Evolutionary conservation across 2,113 vertebrate species (phyloP).

Genomic region (Syngnathus floridae): DNA sequence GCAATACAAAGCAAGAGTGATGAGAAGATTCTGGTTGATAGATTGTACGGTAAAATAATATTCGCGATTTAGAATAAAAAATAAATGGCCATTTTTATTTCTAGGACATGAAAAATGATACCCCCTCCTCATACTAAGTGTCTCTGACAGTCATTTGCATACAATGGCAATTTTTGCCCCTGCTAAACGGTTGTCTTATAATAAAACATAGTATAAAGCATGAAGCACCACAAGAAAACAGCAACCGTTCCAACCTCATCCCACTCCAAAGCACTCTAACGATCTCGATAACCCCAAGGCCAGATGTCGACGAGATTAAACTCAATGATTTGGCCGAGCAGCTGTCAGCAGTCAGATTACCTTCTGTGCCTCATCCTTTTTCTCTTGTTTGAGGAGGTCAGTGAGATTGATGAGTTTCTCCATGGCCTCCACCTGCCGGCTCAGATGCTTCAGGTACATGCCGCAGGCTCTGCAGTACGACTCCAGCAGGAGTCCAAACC

Average conservation of each 20-base stretch:
- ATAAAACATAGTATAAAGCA: not conserved
- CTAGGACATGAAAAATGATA: not conserved
- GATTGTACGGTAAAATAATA: not conserved
- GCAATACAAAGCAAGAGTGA: not conserved
- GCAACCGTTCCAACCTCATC: constrained; percentile 7
- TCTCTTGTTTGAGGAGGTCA: constrained; percentile 99
- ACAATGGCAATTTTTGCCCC: not conserved
- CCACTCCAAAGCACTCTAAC: not conserved
- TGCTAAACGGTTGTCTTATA: not conserved
- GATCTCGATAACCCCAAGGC: constrained; percentile 9
- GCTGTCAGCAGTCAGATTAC: constrained; percentile 60
- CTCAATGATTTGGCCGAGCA: constrained; percentile 21
- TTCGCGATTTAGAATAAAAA: not conserved
- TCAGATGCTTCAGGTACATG: constrained; percentile 97
- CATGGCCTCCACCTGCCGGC: constrained; percentile 97
- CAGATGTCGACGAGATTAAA: constrained; percentile 41
- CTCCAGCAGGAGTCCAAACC: constrained; percentile 93
- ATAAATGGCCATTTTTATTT: not conserved
- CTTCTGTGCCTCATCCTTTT: constrained; percentile 99
- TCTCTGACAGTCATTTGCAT: not conserved
- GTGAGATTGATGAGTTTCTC: constrained; percentile 98
- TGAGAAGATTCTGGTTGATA: not conserved
- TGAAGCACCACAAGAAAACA: not conserved
- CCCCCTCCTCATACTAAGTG: not conserved
- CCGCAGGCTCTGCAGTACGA: constrained; percentile 95